Conservation (phyloP, 2,113 vertebrate species). For the Raja brachyura region DNA sequence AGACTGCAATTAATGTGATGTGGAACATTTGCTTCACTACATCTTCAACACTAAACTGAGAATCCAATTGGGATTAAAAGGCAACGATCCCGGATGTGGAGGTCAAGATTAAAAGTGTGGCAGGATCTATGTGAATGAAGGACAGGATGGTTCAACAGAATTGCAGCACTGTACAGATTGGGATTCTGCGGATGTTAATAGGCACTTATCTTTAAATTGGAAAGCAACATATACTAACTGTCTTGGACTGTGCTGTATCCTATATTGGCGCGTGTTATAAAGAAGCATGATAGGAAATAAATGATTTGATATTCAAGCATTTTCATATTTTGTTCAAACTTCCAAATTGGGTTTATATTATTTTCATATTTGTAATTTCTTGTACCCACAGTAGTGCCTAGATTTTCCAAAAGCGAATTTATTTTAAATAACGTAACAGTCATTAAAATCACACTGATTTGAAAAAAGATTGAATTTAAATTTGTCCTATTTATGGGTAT, state of each 20-base stretch:
- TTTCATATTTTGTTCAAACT: neutral
- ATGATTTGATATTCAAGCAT: too few species aligned
- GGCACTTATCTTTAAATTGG: neutral
- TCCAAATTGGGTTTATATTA: neutral
- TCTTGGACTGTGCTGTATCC: neutral
- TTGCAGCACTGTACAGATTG: neutral
- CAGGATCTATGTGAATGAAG: neutral
- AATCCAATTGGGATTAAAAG: slow-evolving; percentile 33
- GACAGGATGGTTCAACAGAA: neutral
- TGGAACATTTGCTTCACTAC: neutral
- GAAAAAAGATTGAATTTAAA: neutral
- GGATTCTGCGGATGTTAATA: slow-evolving; percentile 1
- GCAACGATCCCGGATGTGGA: neutral
- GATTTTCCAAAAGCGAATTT: neutral
- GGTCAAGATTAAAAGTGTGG: slow-evolving; percentile 27
- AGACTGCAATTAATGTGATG: neutral
- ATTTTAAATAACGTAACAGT: neutral
- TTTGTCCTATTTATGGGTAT: neutral
- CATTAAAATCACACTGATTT: slow-evolving; percentile 21
- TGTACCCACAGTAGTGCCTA: neutral
- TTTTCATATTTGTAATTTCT: neutral
- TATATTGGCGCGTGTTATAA: neutral
- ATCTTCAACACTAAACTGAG: neutral
- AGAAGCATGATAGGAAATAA: neutral
- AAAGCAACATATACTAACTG: neutral